Evolutionary conservation across 2,888 invertebrate genomes (phyloP), one percentile per base, ranked within the genome.

Genomic region (Copidosoma aretas): DNA sequence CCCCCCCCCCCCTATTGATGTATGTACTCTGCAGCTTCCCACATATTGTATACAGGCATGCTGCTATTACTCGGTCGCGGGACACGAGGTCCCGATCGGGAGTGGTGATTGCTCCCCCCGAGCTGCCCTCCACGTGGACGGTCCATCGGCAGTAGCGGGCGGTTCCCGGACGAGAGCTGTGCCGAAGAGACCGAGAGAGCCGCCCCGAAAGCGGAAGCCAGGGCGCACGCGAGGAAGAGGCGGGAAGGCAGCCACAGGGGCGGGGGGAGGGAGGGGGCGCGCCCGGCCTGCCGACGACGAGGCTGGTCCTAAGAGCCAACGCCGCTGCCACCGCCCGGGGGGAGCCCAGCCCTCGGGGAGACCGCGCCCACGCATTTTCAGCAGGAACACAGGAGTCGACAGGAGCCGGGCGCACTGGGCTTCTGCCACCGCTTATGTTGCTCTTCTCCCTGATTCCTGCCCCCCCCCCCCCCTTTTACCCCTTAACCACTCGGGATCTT

Each of bases 281-380:
- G 49, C 43, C 46, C 52, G 52, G 10, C 51, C n/a, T 56, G 21
- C 49, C 22, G 32, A 41, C 19, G 14, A 51, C 61, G 64, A 32
- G 73, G 73, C 81, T 80, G 52, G 52, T n/a, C 52, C 10, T n/a
- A 8, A 32, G 32, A 32, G 32, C 32, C 32, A 8, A n/a, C 19
- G 21, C 19, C 19, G n/a, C n/a, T n/a, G n/a, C n/a, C n/a, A n/a
- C n/a, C 52, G n/a, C 52, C 52, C 76, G 78, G 78, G 77, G 75
- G 75, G n/a, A n/a, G 82, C 80, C 80, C 83, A 80, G 83, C 83
- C 83, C 83, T 83, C 83, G 82, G 81, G 82, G 80, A 83, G 80
- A 82, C 83, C 83, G 83, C 83, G 83, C 83, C 83, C 83, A 83
- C 83, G 83, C 83, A 83, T 82, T 83, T 81, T 81, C 78, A 83